Percentiles rank a stretch among this genome's conserved stretches.
phyloP scores from a whole-genome alignment of 1,140 invertebrate species.

The Drosophila ananassae region DNA sequence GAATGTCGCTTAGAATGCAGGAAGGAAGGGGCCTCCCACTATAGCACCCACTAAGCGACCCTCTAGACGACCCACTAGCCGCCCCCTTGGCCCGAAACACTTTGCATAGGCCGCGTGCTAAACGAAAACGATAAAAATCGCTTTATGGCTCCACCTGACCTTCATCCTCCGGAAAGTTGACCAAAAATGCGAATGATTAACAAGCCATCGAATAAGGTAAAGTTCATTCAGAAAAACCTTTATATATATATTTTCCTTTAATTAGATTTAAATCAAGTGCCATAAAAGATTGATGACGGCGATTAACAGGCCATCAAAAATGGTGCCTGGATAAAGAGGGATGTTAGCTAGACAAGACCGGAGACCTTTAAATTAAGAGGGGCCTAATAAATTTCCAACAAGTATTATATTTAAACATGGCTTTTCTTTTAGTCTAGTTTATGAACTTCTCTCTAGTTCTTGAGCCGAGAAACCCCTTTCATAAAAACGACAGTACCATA shows the following conservation, averaged over 20 bases:
- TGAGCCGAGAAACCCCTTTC: not conserved
- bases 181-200: constrained; percentile 67
- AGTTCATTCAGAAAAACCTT: not conserved
- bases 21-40: not conserved
- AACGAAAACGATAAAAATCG: constrained; percentile 51
- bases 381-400: too few species aligned
- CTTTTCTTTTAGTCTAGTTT: too few species aligned
- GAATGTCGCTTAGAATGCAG: constrained; percentile 25
- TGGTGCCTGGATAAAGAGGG: too few species aligned
- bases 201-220: constrained; percentile 47
- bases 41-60: not conserved
- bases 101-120: constrained; percentile 27
- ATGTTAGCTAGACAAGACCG: not conserved
- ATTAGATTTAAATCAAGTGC: not conserved
- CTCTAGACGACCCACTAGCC: not conserved
- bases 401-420: too few species aligned
- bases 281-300: not conserved
- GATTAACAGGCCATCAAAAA: not conserved
- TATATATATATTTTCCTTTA: not conserved
- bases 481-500: too few species aligned
- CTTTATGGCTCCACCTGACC: constrained; percentile 27
- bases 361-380: too few species aligned
- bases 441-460: not conserved
- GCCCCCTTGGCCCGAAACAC: not conserved
- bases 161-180: constrained; percentile 23